phyloP scores from a whole-genome alignment of 2,113 vertebrate species.

The Gopherus flavomarginatus region DNA sequence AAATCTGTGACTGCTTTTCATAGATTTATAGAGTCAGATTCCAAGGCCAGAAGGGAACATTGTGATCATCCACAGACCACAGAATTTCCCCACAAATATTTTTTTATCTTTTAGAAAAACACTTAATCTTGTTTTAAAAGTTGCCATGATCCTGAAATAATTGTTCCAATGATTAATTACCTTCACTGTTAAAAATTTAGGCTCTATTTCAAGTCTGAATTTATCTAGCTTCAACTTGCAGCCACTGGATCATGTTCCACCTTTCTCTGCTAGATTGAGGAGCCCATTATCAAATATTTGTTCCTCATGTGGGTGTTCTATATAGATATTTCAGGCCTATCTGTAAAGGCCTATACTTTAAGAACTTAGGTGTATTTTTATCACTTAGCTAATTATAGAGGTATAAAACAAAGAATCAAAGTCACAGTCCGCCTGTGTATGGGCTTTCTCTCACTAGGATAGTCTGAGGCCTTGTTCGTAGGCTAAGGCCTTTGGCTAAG shows the following conservation, averaged over 20 bases:
- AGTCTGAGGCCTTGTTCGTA: too few species aligned
- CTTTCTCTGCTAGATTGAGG: background rate
- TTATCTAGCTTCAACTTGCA: background rate
- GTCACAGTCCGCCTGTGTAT: too few species aligned
- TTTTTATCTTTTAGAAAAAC: background rate
- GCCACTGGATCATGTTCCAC: background rate
- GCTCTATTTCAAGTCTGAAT: background rate
- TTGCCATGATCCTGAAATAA: background rate
- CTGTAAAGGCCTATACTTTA: too few species aligned
- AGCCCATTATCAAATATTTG: background rate
- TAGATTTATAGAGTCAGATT: background rate
- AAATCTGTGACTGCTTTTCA: background rate
- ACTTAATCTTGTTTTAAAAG: background rate
- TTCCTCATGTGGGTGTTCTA: too few species aligned
- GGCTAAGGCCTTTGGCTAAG: too few species aligned
- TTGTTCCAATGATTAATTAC: background rate
- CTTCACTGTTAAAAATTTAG: background rate
- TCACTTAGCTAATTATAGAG: too few species aligned
- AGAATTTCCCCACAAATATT: background rate
- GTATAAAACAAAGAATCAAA: too few species aligned
- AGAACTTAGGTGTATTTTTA: too few species aligned
- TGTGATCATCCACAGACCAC: background rate
- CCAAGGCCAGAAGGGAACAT: background rate
- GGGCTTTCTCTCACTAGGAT: too few species aligned
- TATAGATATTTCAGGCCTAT: too few species aligned